Conservation (phyloP, 2,888 invertebrate species). For the Acrobasis suavella region DNA sequence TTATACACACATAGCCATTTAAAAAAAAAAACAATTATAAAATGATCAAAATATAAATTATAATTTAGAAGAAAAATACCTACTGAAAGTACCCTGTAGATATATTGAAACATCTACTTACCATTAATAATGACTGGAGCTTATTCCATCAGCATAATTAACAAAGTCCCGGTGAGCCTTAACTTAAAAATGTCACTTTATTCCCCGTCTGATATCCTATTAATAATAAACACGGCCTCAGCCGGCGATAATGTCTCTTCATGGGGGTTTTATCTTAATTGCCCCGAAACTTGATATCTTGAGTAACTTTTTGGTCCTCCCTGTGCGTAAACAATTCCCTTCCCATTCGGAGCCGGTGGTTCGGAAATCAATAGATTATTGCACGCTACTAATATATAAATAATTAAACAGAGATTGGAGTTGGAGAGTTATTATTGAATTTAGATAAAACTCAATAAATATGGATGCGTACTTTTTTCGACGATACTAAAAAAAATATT, state of each 20-base stretch:
- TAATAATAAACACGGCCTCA: slow-evolving; percentile 50
- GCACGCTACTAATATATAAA: too few relatives aligned
- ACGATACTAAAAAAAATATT: too few relatives aligned
- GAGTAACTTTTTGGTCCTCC: slow-evolving; percentile 39
- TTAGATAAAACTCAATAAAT: too few relatives aligned
- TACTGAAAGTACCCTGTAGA: too few relatives aligned
- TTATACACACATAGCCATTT: too few relatives aligned
- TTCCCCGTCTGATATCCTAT: slow-evolving; percentile 42
- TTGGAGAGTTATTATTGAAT: too few relatives aligned
- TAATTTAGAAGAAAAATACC: too few relatives aligned
- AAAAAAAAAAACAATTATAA: too few relatives aligned
- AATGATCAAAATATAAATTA: too few relatives aligned
- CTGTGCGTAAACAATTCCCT: slow-evolving; percentile 23
- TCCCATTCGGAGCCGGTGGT: slow-evolving; percentile 11
- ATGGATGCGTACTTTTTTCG: too few relatives aligned
- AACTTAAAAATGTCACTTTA: background rate
- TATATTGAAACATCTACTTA: too few relatives aligned
- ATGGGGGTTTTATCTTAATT: slow-evolving; percentile 67
- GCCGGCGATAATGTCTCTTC: slow-evolving; percentile 49
- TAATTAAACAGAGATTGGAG: too few relatives aligned
- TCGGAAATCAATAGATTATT: slow-evolving; percentile 18
- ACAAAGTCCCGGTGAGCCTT: background rate
- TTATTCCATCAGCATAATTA: background rate
- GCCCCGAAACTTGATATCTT: slow-evolving; percentile 57
- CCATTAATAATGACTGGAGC: background rate